phyloP scores from a whole-genome alignment of 2,888 invertebrate genomes.

The Dryocosmus kuriphilus region DNA sequence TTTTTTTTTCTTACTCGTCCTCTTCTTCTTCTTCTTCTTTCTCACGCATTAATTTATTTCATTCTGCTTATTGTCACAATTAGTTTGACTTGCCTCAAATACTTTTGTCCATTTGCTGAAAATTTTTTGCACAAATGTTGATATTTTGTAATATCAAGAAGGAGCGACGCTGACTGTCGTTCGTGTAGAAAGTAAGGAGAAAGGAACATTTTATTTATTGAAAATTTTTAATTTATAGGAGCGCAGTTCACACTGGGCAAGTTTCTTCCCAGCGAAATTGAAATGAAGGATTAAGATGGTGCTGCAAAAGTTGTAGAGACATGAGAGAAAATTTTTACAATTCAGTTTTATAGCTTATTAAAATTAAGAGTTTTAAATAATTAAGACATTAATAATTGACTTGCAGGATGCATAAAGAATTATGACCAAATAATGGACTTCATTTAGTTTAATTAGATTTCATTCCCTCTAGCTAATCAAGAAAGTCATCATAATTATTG shows the following conservation, averaged over 20 bases:
- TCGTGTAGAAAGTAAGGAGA: slow-evolving; percentile 37
- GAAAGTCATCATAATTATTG: slow-evolving; percentile 1
- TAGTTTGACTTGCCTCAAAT: slow-evolving; percentile 17
- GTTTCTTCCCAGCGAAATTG: slow-evolving; percentile 23
- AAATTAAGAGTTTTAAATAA: too few relatives aligned
- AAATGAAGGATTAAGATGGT: not conserved
- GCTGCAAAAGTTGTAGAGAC: not conserved
- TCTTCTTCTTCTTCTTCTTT: slow-evolving; percentile 47
- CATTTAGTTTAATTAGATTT: not conserved
- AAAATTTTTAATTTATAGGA: slow-evolving; percentile 28
- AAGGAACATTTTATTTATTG: slow-evolving; percentile 34
- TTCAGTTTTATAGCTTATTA: not conserved
- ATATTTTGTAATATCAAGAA: not conserved
- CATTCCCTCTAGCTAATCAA: not conserved
- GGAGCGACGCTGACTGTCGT: not conserved
- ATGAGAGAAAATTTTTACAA: not conserved
- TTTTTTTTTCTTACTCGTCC: slow-evolving; percentile 42
- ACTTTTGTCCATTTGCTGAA: not conserved
- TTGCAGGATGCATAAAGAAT: not conserved
- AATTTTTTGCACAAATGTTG: slow-evolving; percentile 2
- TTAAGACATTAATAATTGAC: too few relatives aligned
- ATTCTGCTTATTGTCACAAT: slow-evolving; percentile 19
- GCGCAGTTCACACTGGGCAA: slow-evolving; percentile 19
- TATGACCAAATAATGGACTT: not conserved
- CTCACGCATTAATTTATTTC: slow-evolving; percentile 18